phyloP scores from a whole-genome alignment of 2,113 vertebrate genomes.

The Rhinoptilus africanus region DNA sequence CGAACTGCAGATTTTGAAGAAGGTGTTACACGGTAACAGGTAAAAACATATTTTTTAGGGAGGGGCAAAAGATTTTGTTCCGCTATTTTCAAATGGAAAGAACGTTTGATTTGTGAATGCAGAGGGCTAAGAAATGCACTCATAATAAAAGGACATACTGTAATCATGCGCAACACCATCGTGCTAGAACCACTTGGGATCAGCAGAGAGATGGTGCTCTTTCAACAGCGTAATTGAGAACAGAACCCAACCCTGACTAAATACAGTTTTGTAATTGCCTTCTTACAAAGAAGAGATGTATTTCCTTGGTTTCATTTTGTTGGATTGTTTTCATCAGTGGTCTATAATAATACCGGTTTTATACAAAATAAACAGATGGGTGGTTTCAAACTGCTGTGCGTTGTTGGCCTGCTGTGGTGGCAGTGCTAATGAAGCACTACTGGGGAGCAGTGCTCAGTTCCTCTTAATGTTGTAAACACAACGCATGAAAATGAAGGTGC shows the following conservation, averaged over 20 bases:
- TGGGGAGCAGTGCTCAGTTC: background rate
- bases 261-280: background rate
- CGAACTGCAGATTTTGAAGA: background rate
- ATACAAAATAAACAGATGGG: background rate
- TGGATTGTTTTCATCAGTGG: background rate
- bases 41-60: background rate
- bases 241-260: background rate
- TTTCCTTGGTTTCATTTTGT: background rate
- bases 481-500: background rate
- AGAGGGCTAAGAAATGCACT: background rate
- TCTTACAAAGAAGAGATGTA: background rate
- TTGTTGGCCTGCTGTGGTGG: background rate
- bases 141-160: background rate
- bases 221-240: background rate
- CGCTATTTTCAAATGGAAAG: background rate
- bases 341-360: background rate
- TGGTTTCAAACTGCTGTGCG: background rate
- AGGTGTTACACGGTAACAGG: background rate
- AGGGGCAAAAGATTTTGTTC: background rate
- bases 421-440: background rate
- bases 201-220: background rate
- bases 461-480: background rate
- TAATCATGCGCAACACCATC: background rate
- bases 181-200: fast-evolving
- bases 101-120: background rate